A percentile compares a stretch with the other conserved stretches of the same genome.
These are phyloP conservation scores for Phylloscopus trochiloides DNA, from an alignment of 2,113 vertebrate species.

Conservation along the genomic window DNA sequence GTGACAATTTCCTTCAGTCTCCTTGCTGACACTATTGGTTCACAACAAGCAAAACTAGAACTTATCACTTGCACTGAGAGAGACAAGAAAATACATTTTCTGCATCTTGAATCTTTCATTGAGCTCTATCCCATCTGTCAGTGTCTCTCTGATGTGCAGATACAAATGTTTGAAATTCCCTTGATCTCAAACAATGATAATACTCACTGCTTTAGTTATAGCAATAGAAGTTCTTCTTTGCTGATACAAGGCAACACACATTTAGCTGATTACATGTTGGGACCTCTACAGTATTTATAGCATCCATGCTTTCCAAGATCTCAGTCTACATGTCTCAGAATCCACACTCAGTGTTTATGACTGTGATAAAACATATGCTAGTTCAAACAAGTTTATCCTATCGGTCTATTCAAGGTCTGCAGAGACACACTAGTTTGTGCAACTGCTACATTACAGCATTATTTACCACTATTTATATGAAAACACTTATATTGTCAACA, in stretches of 20 bases:
- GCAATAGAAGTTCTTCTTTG: not conserved
- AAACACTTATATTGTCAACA: not conserved
- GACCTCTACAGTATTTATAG: not conserved
- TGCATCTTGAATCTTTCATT: not conserved
- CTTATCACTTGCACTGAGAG: not conserved
- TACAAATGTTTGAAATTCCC: not conserved
- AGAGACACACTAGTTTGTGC: not conserved
- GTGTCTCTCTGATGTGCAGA: not conserved
- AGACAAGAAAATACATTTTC: not conserved
- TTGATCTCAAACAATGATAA: not conserved
- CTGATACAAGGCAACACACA: not conserved
- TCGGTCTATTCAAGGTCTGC: not conserved
- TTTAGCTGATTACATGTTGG: not conserved
- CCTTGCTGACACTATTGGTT: not conserved
- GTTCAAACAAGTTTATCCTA: not conserved
- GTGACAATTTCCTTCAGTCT: not conserved
- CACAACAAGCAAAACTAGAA: not conserved
- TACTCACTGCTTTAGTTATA: not conserved
- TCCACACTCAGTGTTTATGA: not conserved
- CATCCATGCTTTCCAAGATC: not conserved
- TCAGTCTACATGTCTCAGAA: not conserved
- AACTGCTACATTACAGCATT: not conserved
- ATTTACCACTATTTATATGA: not conserved
- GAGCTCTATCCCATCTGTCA: not conserved
- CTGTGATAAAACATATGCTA: not conserved